Percentiles rank a stretch among this genome's conserved stretches.
Conservation (phyloP, 2,797 vertebrate genomes). For the Crypturellus tataupa region DNA sequence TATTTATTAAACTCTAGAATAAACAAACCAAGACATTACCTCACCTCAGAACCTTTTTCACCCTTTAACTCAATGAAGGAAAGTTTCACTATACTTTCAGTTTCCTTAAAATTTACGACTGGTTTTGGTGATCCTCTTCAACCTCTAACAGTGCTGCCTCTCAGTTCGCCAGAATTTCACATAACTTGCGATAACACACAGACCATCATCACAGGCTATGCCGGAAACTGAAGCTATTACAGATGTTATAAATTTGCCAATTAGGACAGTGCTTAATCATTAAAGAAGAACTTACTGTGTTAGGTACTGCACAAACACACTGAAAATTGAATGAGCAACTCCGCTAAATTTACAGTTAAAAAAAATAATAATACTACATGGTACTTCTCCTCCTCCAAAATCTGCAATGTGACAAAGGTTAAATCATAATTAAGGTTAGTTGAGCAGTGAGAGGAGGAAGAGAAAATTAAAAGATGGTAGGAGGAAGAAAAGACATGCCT, state of each 20-base stretch:
- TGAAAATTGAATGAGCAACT: background rate
- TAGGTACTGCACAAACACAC: background rate
- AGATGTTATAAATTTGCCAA: background rate
- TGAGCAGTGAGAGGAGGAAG: background rate
- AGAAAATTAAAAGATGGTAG: background rate
- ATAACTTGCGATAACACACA: background rate
- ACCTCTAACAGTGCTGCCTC: background rate
- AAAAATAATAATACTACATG: background rate
- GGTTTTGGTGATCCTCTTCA: background rate
- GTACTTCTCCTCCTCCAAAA: background rate
- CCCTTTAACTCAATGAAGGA: background rate
- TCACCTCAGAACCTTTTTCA: background rate
- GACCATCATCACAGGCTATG: background rate
- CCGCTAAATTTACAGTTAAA: background rate
- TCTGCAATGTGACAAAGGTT: background rate
- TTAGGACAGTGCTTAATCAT: background rate
- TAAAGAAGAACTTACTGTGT: background rate
- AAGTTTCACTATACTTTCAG: background rate
- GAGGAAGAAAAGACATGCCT: rapidly evolving
- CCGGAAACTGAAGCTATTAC: background rate
- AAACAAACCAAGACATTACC: background rate
- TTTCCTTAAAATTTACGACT: background rate
- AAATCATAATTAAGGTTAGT: background rate
- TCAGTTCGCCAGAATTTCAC: background rate
- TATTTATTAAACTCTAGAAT: background rate